Percentiles rank a stretch among this genome's conserved stretches.
Evolutionary conservation across 1,140 invertebrate species (phyloP).

Genomic region (Sycobia sp.): DNA sequence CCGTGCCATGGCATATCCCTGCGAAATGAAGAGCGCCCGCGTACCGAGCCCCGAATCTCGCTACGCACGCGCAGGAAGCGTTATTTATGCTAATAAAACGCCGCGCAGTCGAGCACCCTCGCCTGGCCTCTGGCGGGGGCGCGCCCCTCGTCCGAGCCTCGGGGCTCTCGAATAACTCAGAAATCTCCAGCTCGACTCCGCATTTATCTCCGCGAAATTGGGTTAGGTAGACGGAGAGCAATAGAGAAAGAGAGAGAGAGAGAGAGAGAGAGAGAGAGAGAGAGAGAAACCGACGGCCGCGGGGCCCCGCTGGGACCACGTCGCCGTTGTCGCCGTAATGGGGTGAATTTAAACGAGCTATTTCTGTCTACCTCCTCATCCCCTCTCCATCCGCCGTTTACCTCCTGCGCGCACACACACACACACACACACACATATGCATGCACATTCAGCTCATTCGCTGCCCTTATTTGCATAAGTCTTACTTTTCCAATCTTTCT

Average conservation of each 20-base stretch:
- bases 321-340: slow-evolving; percentile 32
- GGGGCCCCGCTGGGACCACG: slow-evolving; percentile 41
- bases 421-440: no score
- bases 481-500: neutral
- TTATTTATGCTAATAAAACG: slow-evolving; percentile 30
- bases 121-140: neutral
- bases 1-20: no score
- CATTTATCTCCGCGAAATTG: slow-evolving; percentile 56
- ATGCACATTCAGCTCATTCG: no score
- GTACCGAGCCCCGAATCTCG: no score
- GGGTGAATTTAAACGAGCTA: slow-evolving; percentile 53
- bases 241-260: slow-evolving; percentile 4
- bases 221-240: slow-evolving; percentile 48
- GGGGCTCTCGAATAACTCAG: slow-evolving; percentile 43
- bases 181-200: slow-evolving; percentile 54
- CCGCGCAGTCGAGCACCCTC: neutral
- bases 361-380: slow-evolving; percentile 20
- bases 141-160: slow-evolving; percentile 15
- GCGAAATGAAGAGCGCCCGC: no score
- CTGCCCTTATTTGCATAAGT: no score
- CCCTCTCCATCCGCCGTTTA: neutral
- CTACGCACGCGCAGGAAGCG: no score
- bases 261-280: neutral
- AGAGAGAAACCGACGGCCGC: slow-evolving; percentile 32
- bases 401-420: no score